Evolutionary conservation across 2,113 vertebrate species (phyloP).

Genomic region (Ophthalmolycus amberensis): DNA sequence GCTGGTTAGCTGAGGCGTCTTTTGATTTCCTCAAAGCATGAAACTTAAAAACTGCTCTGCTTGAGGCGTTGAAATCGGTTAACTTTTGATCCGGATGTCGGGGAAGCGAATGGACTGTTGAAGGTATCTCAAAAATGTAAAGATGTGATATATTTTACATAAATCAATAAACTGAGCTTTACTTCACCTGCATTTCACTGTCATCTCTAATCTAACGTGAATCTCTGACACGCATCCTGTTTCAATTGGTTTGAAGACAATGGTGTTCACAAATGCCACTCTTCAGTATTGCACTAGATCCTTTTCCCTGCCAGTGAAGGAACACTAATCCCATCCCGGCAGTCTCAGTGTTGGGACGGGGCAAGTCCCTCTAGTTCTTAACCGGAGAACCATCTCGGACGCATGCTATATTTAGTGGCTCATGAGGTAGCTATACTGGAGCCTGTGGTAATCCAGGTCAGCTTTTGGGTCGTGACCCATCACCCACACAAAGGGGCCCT

Average conservation of each 20-base stretch:
- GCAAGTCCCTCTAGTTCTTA: slow-evolving; percentile 41
- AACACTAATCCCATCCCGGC: slow-evolving; percentile 45
- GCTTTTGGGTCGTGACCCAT: slow-evolving; percentile 52
- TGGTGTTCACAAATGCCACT: neutral
- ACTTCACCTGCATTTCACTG: slow-evolving; percentile 55
- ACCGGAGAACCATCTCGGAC: slow-evolving; percentile 48
- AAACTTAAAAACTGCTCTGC: slow-evolving; percentile 35
- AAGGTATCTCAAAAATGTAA: slow-evolving; percentile 71
- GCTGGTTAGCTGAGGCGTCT: slow-evolving; percentile 26
- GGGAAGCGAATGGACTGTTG: slow-evolving; percentile 69
- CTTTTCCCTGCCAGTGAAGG: neutral
- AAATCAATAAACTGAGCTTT: slow-evolving; percentile 81
- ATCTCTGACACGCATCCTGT: neutral
- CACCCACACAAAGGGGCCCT: neutral
- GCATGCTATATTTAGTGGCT: slow-evolving; percentile 71
- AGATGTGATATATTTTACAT: slow-evolving; percentile 83
- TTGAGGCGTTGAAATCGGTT: slow-evolving; percentile 48
- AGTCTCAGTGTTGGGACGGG: slow-evolving; percentile 40
- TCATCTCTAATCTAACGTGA: slow-evolving; percentile 23
- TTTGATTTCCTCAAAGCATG: slow-evolving; percentile 27
- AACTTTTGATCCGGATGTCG: slow-evolving; percentile 39
- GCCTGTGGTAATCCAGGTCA: slow-evolving; percentile 69
- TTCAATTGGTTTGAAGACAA: neutral
- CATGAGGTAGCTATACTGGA: slow-evolving; percentile 61
- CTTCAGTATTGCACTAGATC: neutral